Evolutionary conservation across 2,888 invertebrate genomes (phyloP), one percentile per base, ranked within the genome.

Genomic region (Eupithecia exiguata): DNA sequence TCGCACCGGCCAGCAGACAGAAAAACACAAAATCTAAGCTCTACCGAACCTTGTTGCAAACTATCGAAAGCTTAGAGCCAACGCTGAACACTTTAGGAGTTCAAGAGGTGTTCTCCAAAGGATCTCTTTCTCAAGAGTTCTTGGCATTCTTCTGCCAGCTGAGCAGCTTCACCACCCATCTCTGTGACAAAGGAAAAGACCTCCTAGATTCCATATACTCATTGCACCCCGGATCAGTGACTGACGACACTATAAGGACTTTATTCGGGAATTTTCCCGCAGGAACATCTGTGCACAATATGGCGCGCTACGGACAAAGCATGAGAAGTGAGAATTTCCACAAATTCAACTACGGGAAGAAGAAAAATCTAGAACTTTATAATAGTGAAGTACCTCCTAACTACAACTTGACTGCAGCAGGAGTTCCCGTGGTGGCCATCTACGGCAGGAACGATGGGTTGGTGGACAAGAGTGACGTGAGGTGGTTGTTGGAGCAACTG

Each of bases 1-100:
- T 97, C 71, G 97, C 96, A 0, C 97, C 97, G 0, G 95, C 97
- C 0, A 68, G 89, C 0, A 87, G 92, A 9, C 89, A 95, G 88
- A 84, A 92, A 68, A 83, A 95, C 83, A 84, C 96, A 79, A 89
- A 89, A 74, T 87, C 90, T 0, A 30, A 79, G 0, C 36, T 80
- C 0, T 87, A 85, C 43, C 84, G 86, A 68, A 21, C 76, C 0
- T 0, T 89, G 0, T 75, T 82, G 0, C 75, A 80, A 46, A 68
- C 77, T 0, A 72, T 88, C 1, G 76, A 76, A 14, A 76, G 63
- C 2, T 61, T 87, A 3, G 87, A 88, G 76, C 74, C 79, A 25
- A 4, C 81, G 0, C 70, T 92, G 6, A 74, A 79, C 7, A 66
- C 49, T 3, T 65, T 78, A 3, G 90, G 89, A 5, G 38, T 88